A percentile compares a stretch with the other conserved stretches of the same genome.
phyloP scores from a whole-genome alignment of 1,140 invertebrate genomes.

The Bombus affinis region DNA sequence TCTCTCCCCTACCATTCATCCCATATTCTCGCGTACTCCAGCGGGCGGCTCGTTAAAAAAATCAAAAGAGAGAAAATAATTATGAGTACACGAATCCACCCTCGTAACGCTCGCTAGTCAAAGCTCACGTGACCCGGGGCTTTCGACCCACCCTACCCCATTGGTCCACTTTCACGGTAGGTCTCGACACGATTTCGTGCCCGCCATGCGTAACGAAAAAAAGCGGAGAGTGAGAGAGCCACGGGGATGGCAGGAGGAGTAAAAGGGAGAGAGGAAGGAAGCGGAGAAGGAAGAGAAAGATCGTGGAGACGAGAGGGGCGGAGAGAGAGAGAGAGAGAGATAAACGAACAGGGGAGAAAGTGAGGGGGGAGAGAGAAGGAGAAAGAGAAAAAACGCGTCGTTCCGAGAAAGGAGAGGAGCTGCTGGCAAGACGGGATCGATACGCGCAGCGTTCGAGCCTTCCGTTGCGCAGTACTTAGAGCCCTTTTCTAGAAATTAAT shows the following conservation, averaged over 20 bases:
- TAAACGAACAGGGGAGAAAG: background rate
- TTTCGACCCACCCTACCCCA: constrained; percentile 56
- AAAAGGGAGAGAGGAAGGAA: constrained; percentile 18
- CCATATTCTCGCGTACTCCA: constrained; percentile 20
- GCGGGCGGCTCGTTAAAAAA: constrained; percentile 60
- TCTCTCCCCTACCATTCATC: constrained; percentile 8
- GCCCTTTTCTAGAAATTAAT: constrained; percentile 57
- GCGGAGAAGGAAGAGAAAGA: constrained; percentile 33
- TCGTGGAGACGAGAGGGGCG: background rate
- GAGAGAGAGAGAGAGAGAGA: background rate
- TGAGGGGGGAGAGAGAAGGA: background rate
- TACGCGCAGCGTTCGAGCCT: constrained; percentile 59
- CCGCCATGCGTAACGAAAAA: constrained; percentile 62
- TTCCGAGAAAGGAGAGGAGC: constrained; percentile 49
- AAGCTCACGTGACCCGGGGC: constrained; percentile 64
- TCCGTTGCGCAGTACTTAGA: constrained; percentile 58
- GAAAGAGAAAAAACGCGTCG: constrained; percentile 44
- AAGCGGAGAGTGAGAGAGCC: constrained; percentile 9
- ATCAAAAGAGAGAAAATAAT: constrained; percentile 67
- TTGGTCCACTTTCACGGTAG: constrained; percentile 65
- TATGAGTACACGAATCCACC: constrained; percentile 62
- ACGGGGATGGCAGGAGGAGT: background rate
- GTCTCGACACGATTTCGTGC: constrained; percentile 67
- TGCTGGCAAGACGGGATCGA: constrained; percentile 53
- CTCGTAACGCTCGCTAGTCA: constrained; percentile 68